A percentile compares a stretch with the other conserved stretches of the same genome.
Conservation (phyloP, 2,888 invertebrate species). For the Lasioglossum leucozonium region DNA sequence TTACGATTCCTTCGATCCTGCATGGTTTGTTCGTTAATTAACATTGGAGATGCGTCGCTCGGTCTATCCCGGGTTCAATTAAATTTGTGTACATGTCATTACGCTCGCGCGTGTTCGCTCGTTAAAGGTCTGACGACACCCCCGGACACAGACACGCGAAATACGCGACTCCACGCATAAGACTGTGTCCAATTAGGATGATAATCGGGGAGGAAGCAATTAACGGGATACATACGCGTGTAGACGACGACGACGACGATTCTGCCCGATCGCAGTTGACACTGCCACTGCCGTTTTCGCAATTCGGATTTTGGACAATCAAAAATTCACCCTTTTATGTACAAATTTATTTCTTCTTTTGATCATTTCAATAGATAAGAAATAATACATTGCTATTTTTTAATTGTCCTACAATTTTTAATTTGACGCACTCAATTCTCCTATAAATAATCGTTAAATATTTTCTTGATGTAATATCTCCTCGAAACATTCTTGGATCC, state of each 20-base stretch:
- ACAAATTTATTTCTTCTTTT: too few relatives aligned
- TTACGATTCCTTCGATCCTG: not conserved
- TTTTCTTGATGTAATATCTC: too few relatives aligned
- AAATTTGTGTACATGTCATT: constrained; percentile 15
- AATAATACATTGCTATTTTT: too few relatives aligned
- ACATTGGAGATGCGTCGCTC: not conserved
- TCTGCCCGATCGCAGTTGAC: not conserved
- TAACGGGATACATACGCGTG: constrained; percentile 20
- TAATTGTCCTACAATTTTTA: too few relatives aligned
- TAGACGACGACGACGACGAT: not conserved
- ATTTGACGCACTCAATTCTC: too few relatives aligned
- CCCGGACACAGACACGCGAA: not conserved
- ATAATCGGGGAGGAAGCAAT: constrained; percentile 39
- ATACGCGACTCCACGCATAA: constrained; percentile 2
- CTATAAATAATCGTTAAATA: too few relatives aligned
- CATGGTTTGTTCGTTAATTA: constrained; percentile 25
- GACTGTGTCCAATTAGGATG: constrained; percentile 38
- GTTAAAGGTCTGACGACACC: constrained; percentile 6
- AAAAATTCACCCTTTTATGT: too few relatives aligned
- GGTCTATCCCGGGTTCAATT: not conserved
- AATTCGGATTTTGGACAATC: not conserved
- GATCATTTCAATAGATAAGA: too few relatives aligned
- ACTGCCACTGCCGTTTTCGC: not conserved
- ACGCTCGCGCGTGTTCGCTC: not conserved
- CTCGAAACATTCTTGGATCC: too few relatives aligned